Evolutionary conservation across 2,113 vertebrate species (phyloP).

Genomic region (Peromyscus leucopus): DNA sequence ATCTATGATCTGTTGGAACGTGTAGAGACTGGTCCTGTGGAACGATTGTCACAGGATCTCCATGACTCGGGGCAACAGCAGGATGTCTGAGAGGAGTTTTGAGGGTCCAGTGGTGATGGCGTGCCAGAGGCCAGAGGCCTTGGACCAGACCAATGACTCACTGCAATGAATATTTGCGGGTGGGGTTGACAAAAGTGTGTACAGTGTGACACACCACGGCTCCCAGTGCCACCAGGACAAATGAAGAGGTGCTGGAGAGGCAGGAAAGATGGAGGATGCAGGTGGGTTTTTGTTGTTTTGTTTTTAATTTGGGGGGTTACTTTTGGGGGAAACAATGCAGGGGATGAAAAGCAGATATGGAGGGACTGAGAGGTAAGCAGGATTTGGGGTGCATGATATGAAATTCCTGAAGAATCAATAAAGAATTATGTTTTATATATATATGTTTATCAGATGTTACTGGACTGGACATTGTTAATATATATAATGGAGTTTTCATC

Average conservation of each 20-base stretch:
- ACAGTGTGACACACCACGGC: neutral
- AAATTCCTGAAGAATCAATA: neutral
- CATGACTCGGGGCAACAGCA: neutral
- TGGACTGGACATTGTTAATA: too few species aligned
- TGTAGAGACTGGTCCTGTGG: neutral
- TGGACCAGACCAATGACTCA: neutral
- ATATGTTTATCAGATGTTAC: too few species aligned
- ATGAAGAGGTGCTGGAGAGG: neutral
- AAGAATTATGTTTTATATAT: too few species aligned
- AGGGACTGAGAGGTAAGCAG: neutral
- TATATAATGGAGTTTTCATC: too few species aligned
- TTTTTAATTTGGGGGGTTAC: neutral
- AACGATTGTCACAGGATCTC: neutral
- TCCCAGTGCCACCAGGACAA: neutral
- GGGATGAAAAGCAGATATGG: neutral
- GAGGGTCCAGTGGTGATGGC: neutral
- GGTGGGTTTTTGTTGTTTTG: neutral
- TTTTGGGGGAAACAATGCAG: neutral
- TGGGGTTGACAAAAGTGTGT: neutral
- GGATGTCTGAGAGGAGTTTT: neutral
- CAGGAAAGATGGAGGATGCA: neutral
- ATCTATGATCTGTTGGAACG: neutral
- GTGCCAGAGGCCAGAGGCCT: neutral
- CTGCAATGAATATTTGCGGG: neutral
- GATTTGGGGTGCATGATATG: neutral